phyloP scores from a whole-genome alignment of 2,888 invertebrate genomes.

The Ochropleura leucogaster region DNA sequence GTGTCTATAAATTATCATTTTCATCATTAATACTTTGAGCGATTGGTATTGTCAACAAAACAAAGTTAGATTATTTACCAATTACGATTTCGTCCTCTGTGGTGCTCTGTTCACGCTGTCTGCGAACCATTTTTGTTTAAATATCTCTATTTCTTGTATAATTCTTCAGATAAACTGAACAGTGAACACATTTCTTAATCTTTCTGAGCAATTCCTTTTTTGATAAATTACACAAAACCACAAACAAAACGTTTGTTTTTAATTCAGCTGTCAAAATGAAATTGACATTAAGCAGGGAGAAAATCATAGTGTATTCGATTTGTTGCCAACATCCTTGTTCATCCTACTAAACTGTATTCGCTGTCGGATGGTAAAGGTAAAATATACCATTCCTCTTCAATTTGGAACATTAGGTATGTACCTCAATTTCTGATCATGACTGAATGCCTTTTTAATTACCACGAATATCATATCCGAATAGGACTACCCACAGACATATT shows the following conservation, averaged over 20 bases:
- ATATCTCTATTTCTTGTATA: background rate
- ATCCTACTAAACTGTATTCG: too few relatives aligned
- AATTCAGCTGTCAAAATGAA: background rate
- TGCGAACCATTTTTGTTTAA: constrained; percentile 80
- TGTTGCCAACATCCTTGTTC: background rate
- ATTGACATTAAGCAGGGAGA: background rate
- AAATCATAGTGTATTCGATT: constrained; percentile 6
- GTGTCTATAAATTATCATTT: constrained; percentile 77
- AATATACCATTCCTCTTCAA: too few relatives aligned
- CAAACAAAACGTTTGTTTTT: constrained; percentile 10
- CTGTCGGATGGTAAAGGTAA: too few relatives aligned
- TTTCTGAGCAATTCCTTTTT: background rate
- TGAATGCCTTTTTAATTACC: too few relatives aligned
- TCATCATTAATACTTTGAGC: constrained; percentile 41
- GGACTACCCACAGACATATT: too few relatives aligned
- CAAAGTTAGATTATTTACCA: constrained; percentile 74
- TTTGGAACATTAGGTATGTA: too few relatives aligned
- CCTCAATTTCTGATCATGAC: too few relatives aligned
- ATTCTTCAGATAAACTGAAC: background rate
- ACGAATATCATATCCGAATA: too few relatives aligned
- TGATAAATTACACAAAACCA: constrained; percentile 6
- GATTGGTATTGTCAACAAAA: constrained; percentile 42
- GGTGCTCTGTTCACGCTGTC: constrained; percentile 86
- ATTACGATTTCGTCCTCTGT: constrained; percentile 88
- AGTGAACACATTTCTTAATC: background rate